Evolutionary conservation across 2,797 vertebrate species (phyloP).

Genomic region (Mus caroli): DNA sequence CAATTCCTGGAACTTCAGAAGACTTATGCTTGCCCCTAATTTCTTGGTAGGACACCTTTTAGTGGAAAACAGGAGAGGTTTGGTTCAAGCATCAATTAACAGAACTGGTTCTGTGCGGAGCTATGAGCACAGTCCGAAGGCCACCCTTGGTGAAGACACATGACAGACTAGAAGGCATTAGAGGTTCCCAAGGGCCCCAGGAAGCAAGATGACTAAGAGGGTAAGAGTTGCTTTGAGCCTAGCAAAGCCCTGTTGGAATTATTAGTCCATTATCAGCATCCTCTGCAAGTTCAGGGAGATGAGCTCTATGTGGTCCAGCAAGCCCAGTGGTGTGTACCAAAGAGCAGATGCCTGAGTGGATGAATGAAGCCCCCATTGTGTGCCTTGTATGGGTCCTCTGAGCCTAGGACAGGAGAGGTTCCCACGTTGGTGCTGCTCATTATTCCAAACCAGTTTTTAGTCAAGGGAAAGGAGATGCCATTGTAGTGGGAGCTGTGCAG

Average conservation of each 20-base stretch:
- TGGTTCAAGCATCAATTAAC: background rate
- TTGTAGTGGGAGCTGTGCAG: background rate
- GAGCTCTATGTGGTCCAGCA: background rate
- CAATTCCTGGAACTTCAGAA: background rate
- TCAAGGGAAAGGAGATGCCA: constrained; percentile 20
- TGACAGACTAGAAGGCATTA: background rate
- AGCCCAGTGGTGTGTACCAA: background rate
- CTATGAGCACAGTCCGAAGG: background rate
- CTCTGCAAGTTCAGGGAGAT: background rate
- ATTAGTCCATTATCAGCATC: background rate
- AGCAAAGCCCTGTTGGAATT: accelerated
- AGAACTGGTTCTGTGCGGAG: background rate
- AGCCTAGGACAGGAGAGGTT: background rate
- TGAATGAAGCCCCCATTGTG: background rate
- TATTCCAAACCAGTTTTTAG: background rate
- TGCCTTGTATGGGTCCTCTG: background rate
- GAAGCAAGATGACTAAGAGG: background rate
- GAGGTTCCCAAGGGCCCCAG: background rate
- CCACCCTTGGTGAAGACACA: accelerated
- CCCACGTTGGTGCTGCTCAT: background rate
- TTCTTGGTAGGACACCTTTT: background rate
- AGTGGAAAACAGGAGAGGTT: background rate
- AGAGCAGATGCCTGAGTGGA: background rate
- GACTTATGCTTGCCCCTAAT: background rate
- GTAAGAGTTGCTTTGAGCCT: background rate